A percentile compares a stretch with the other conserved stretches of the same genome.
Conservation (phyloP, 1,140 invertebrate species). For the Diorhabda sublineata region DNA sequence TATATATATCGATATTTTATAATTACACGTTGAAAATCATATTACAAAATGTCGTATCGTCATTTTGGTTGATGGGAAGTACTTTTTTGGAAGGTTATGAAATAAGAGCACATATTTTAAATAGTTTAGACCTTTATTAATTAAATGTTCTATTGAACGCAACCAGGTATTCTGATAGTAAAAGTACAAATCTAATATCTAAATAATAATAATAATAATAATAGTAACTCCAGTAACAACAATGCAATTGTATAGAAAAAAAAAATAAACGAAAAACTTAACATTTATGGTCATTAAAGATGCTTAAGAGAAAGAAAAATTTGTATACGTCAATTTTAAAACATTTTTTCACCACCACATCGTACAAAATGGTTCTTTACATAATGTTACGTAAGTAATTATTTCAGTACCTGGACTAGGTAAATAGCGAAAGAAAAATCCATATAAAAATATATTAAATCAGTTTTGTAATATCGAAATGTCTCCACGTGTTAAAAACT, state of each 20-base stretch:
- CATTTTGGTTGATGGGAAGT: not conserved
- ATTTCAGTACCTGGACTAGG: too few species aligned
- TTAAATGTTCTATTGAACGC: not conserved
- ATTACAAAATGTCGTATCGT: too few species aligned
- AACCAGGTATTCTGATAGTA: not conserved
- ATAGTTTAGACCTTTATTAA: constrained; percentile 16
- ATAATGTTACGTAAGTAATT: constrained; percentile 13
- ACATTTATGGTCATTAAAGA: not conserved
- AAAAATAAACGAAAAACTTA: not conserved
- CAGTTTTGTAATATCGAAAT: too few species aligned
- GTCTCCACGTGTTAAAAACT: too few species aligned
- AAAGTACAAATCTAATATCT: constrained; percentile 12
- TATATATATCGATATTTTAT: too few species aligned
- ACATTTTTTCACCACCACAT: constrained; percentile 18
- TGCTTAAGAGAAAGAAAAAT: not conserved
- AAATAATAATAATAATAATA: constrained; percentile 14
- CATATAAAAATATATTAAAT: too few species aligned
- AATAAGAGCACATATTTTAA: not conserved
- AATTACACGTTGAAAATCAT: too few species aligned
- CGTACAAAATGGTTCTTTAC: constrained; percentile 18
- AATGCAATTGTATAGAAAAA: constrained; percentile 3
- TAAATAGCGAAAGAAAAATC: too few species aligned
- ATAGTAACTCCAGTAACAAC: constrained; percentile 10
- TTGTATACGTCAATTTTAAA: constrained; percentile 7
- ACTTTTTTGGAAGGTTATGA: not conserved